These are phyloP conservation scores for Butorides virescens DNA, from an alignment of 2,113 vertebrate genomes.

Conservation along the genomic window DNA sequence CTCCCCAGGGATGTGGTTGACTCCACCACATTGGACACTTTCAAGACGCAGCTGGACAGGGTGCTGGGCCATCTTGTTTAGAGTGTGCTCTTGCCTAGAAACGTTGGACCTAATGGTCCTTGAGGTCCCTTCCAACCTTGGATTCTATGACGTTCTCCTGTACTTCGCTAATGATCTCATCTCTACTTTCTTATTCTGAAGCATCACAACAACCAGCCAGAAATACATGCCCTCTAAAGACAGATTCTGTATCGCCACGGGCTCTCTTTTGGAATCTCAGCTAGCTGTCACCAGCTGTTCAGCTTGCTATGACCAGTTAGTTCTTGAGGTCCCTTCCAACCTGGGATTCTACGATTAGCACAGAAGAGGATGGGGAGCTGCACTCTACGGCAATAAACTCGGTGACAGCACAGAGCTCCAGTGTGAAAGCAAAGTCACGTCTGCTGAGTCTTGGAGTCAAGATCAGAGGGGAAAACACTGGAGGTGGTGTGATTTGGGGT, in stretches of 20 bases:
- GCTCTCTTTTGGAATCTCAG: neutral
- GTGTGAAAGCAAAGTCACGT: neutral
- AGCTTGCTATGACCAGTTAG: neutral
- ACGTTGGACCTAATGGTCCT: no score
- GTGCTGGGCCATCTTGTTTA: no score
- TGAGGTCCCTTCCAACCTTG: no score
- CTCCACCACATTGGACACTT: no score
- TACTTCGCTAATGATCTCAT: neutral
- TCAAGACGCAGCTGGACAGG: no score
- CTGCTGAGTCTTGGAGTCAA: neutral
- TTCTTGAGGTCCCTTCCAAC: no score
- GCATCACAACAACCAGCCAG: neutral
- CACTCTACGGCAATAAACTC: neutral
- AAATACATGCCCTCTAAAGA: neutral
- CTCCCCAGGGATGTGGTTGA: no score
- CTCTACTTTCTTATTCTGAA: neutral
- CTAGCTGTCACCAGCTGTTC: neutral
- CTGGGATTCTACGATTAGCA: neutral
- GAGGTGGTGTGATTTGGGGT: neutral
- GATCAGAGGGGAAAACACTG: neutral
- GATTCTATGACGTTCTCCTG: no score
- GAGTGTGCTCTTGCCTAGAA: no score
- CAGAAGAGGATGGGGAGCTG: neutral
- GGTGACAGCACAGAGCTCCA: neutral
- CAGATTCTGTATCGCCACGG: accelerated